A percentile compares a stretch with the other conserved stretches of the same genome.
Evolutionary conservation across 2,113 vertebrate genomes (phyloP).

Genomic region (Prolemur simus): DNA sequence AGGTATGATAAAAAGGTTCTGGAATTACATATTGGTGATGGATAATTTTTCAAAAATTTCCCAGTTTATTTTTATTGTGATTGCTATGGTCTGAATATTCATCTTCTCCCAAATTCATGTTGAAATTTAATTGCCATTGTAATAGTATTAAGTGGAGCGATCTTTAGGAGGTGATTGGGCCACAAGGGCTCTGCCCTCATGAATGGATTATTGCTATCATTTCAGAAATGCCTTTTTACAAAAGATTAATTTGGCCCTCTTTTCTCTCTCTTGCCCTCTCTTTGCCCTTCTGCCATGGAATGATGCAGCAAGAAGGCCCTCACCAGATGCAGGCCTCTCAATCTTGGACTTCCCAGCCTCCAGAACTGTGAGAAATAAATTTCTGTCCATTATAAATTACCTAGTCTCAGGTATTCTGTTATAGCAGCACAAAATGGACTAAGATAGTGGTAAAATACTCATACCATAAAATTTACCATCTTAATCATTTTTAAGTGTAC

Average conservation of each 20-base stretch:
- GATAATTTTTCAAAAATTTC: neutral
- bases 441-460: neutral
- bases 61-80: neutral
- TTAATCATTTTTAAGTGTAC: neutral
- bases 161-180: neutral
- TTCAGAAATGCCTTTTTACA: neutral
- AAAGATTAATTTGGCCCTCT: neutral
- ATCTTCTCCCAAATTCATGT: neutral
- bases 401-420: neutral
- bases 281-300: neutral
- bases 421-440: neutral
- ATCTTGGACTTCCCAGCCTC: neutral
- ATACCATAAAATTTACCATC: neutral
- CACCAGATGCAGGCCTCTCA: neutral
- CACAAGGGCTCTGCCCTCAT: neutral
- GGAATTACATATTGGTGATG: neutral
- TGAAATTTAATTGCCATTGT: neutral
- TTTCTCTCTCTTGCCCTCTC: neutral
- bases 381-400: neutral
- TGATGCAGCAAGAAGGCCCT: neutral
- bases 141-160: neutral
- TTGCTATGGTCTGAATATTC: neutral
- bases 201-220: neutral
- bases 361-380: neutral
- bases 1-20: neutral